Percentiles rank a stretch among this genome's conserved stretches.
phyloP scores from a whole-genome alignment of 1,140 invertebrate genomes.

The Nasonia vitripennis region DNA sequence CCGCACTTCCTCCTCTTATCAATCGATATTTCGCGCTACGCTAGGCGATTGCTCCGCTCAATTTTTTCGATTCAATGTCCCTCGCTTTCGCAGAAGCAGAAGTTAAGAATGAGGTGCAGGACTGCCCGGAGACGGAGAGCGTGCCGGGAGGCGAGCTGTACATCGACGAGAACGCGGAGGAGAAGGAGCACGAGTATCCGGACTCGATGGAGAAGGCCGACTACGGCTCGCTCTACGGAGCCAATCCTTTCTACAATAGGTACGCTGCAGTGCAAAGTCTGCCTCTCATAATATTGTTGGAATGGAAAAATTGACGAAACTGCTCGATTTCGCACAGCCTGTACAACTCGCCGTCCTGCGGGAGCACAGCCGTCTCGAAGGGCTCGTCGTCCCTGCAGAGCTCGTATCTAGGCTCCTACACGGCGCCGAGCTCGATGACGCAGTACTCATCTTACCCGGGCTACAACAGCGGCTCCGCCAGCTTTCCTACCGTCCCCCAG shows the following conservation, averaged over 20 bases:
- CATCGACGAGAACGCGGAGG: slow-evolving; percentile 72
- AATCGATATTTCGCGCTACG: not conserved
- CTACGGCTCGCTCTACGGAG: slow-evolving; percentile 68
- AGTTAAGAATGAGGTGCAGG: slow-evolving; percentile 73
- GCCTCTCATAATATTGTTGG: not conserved
- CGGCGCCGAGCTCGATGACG: slow-evolving; percentile 69
- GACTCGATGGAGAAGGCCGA: slow-evolving; percentile 72
- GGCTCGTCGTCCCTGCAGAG: slow-evolving; percentile 75
- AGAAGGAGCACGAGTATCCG: slow-evolving; percentile 71
- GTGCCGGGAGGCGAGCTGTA: slow-evolving; percentile 70
- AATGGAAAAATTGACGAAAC: not conserved
- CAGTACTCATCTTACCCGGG: slow-evolving; percentile 78
- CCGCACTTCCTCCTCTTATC: not conserved
- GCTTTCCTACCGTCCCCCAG: slow-evolving; percentile 77
- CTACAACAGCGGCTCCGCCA: slow-evolving; percentile 76
- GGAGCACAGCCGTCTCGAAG: slow-evolving; percentile 66
- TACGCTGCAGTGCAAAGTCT: slow-evolving; percentile 55
- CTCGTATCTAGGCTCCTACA: slow-evolving; percentile 71
- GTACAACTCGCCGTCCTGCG: slow-evolving; percentile 69
- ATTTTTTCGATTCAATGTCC: not conserved
- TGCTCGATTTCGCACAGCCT: slow-evolving; percentile 59
- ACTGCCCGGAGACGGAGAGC: slow-evolving; percentile 71
- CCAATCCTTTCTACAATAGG: slow-evolving; percentile 84
- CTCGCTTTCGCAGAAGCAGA: slow-evolving; percentile 64
- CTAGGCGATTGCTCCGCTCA: not conserved